Evolutionary conservation across 1,140 invertebrate genomes (phyloP).

Genomic region (Cyclargus thomasi): DNA sequence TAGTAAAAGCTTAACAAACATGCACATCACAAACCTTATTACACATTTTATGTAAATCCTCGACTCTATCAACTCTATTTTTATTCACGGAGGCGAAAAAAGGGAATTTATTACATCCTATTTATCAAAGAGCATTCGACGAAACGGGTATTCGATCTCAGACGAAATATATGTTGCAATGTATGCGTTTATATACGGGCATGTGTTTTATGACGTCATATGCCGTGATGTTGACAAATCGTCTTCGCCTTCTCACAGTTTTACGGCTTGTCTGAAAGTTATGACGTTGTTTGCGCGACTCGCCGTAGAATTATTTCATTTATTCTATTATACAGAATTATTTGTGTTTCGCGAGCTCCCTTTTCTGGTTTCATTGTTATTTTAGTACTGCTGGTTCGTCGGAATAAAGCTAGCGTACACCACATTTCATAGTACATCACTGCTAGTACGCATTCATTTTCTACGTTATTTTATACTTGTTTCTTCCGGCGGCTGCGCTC

Average conservation of each 20-base stretch:
- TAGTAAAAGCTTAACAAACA: no score
- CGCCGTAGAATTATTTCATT: not conserved
- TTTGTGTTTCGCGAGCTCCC: not conserved
- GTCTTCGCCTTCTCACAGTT: slow-evolving; percentile 39
- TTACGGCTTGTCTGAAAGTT: slow-evolving; percentile 47
- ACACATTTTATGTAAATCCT: no score
- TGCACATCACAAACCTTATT: no score
- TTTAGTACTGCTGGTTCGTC: not conserved
- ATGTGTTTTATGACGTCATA: slow-evolving; percentile 30
- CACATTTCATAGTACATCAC: no score
- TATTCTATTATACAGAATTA: not conserved
- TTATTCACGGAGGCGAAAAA: no score
- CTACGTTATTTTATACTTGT: no score
- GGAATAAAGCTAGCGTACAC: not conserved
- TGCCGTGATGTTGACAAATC: slow-evolving; percentile 37
- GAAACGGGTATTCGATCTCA: not conserved
- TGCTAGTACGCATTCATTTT: no score
- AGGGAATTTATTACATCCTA: no score
- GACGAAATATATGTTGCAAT: slow-evolving; percentile 7
- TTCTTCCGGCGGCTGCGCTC: no score
- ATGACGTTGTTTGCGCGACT: slow-evolving; percentile 37
- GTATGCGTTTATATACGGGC: slow-evolving; percentile 28
- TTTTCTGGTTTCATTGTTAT: not conserved
- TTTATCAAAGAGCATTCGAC: no score
- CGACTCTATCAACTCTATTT: no score